Evolutionary conservation across 2,797 vertebrate species (phyloP).

Genomic region (Poeciliopsis paucimaculata): DNA sequence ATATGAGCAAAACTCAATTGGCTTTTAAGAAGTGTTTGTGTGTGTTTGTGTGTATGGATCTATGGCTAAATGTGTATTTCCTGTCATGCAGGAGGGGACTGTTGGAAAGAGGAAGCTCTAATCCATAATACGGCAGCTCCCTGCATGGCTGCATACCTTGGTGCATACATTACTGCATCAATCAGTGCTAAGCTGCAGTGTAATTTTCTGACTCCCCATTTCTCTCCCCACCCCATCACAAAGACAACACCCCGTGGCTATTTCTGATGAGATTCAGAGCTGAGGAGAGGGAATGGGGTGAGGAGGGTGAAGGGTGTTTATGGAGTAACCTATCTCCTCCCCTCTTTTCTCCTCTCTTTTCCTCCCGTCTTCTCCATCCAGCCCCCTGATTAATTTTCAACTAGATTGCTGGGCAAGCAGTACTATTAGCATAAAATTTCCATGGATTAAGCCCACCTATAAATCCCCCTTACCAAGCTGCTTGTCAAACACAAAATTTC

Average conservation of each 20-base stretch:
- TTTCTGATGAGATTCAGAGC: constrained; percentile 84
- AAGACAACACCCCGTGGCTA: constrained; percentile 86
- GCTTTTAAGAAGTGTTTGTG: constrained; percentile 43
- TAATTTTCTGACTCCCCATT: constrained; percentile 84
- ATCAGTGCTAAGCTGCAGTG: constrained; percentile 84
- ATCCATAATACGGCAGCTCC: constrained; percentile 72
- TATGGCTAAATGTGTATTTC: constrained; percentile 27
- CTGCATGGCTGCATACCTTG: constrained; percentile 81
- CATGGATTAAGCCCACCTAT: constrained; percentile 84
- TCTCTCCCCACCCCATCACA: constrained; percentile 81
- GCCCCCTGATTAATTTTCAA: constrained; percentile 85
- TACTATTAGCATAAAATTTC: constrained; percentile 87
- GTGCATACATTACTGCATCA: constrained; percentile 81
- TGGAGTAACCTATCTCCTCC: constrained; percentile 54
- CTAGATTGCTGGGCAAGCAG: constrained; percentile 82
- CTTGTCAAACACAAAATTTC: constrained; percentile 88
- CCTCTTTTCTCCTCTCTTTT: constrained; percentile 27
- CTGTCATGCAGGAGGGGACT: constrained; percentile 55
- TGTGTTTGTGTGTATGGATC: constrained; percentile 14
- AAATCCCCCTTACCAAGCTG: constrained; percentile 86
- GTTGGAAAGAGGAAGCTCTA: constrained; percentile 59
- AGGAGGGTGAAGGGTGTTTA: constrained; percentile 73
- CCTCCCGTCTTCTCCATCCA: constrained; percentile 56
- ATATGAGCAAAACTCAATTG: constrained; percentile 51
- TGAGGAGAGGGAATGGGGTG: constrained; percentile 57